Evolutionary conservation across 1,140 invertebrate species (phyloP), one percentile per base, ranked within the genome.

Genomic region (Drosophila pachea): DNA sequence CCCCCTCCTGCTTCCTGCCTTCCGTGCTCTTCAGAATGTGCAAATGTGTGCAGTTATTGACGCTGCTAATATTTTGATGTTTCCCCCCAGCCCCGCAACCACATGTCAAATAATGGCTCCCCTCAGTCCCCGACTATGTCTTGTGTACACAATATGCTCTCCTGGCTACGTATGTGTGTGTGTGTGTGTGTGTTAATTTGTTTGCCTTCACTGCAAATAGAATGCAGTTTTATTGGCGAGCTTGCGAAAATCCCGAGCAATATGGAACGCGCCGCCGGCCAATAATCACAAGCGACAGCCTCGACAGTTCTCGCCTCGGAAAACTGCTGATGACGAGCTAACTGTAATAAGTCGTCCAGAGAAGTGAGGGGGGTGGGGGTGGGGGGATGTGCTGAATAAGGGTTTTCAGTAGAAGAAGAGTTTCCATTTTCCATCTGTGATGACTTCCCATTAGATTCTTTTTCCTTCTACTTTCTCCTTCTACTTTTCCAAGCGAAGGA

Each of bases 11-110:
- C n/a, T n/a, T n/a, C n/a, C n/a, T n/a, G n/a, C n/a, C n/a, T n/a
- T n/a, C n/a, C n/a, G n/a, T n/a, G 42, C 12, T 60, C 5, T 36
- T 55, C 68, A 53, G 74, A 70, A 63, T 43, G 71, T 67, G 72
- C 65, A 64, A 74, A 71, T 82, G 74, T 72, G 72, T 69, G 66
- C 49, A 82, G 63, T 67, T 74, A 82, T 83, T 82, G 78, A 78
- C 78, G 75, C 64, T 67, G 71, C 79, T 79, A 84, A 83, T 83
- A 79, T 84, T 78, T 83, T 64, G 75, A 75, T 83, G 68, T 45
- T 62, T 48, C 42, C 53, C 36, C 53, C 29, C 42, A 14, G 33
- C 43, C 33, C 43, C 33, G 33, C 64, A 22, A 52, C 35, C 58
- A 35, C 58, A 60, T 49, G 58, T 31, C 58, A 60, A 38, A 60